phyloP scores from a whole-genome alignment of 30 jellyfish, hydroid and myxozoan species.

The Turritopsis dohrnii region DNA sequence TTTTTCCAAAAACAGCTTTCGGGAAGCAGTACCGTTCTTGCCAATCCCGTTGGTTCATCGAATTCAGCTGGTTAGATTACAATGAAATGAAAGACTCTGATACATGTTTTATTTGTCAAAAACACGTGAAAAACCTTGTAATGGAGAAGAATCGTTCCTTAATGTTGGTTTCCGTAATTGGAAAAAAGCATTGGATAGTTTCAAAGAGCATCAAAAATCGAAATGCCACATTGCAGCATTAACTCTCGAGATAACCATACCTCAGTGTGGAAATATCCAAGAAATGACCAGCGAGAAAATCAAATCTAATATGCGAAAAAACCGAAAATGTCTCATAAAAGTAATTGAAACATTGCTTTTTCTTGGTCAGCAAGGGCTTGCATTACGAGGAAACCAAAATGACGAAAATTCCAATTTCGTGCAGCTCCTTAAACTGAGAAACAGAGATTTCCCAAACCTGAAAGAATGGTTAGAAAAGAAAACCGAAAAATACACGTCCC shows the following conservation, averaged over 20 bases:
- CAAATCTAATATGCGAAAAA: constrained; percentile 18
- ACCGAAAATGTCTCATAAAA: constrained; percentile 39
- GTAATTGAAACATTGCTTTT: constrained; percentile 26
- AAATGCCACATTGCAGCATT: constrained; percentile 39
- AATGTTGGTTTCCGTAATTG: constrained; percentile 43
- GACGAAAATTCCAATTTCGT: constrained; percentile 37
- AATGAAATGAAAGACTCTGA: constrained; percentile 27
- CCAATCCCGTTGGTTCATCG: constrained; percentile 28
- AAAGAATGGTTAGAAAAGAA: constrained; percentile 14
- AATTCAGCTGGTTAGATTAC: constrained; percentile 24
- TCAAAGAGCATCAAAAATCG: constrained; percentile 26
- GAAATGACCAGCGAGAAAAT: constrained; percentile 33
- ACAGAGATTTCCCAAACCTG: constrained; percentile 35
- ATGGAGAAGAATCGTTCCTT: constrained; percentile 19
- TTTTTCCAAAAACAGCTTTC: constrained; percentile 34
- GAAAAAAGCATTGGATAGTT: constrained; percentile 36
- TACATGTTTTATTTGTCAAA: constrained; percentile 30
- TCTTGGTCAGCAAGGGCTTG: constrained; percentile 48
- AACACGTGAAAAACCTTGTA: neutral
- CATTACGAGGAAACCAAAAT: constrained; percentile 37
- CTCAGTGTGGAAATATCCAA: constrained; percentile 31
- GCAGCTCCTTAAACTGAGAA: constrained; percentile 37
- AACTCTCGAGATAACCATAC: constrained; percentile 37
- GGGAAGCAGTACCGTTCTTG: constrained; percentile 28
- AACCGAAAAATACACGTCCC: constrained; percentile 30